Evolutionary conservation across 1,140 invertebrate species (phyloP).

Genomic region (Lerema accius): DNA sequence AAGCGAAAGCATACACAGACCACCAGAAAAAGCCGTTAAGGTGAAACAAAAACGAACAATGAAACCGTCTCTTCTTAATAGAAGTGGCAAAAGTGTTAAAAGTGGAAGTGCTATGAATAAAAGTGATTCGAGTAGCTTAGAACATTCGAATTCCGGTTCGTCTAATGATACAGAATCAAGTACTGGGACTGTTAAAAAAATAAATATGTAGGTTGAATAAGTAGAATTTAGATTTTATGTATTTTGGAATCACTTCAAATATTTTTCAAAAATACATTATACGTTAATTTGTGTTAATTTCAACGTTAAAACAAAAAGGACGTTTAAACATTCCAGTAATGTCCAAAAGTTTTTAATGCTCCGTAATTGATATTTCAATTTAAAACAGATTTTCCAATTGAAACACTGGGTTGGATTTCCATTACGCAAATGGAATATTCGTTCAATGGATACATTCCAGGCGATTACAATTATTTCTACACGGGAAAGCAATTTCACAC

Average conservation of each 20-base stretch:
- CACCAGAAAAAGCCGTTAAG: constrained; percentile 70
- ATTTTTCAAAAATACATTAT: background rate
- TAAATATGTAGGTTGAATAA: constrained; percentile 57
- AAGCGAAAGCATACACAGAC: constrained; percentile 72
- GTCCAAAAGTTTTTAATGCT: background rate
- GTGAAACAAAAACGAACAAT: constrained; percentile 63
- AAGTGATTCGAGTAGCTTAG: constrained; percentile 61
- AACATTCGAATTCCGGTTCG: constrained; percentile 79
- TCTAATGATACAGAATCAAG: constrained; percentile 81
- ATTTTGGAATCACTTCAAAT: constrained; percentile 5
- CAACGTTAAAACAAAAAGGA: background rate
- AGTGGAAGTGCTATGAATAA: constrained; percentile 55
- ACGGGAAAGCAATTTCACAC: constrained; percentile 4
- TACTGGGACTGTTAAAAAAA: constrained; percentile 78
- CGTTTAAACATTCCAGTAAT: constrained; percentile 1
- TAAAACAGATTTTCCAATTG: background rate
- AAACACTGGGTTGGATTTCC: background rate
- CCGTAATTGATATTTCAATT: background rate
- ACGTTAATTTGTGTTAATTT: background rate
- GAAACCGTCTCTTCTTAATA: constrained; percentile 59
- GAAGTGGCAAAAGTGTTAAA: constrained; percentile 47
- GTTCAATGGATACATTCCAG: constrained; percentile 9
- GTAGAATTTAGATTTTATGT: background rate
- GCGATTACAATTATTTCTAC: constrained; percentile 5
- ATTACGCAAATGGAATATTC: constrained; percentile 7